A percentile compares a stretch with the other conserved stretches of the same genome.
Evolutionary conservation across 2,888 invertebrate species (phyloP).

Genomic region (Teleiodes luculella): DNA sequence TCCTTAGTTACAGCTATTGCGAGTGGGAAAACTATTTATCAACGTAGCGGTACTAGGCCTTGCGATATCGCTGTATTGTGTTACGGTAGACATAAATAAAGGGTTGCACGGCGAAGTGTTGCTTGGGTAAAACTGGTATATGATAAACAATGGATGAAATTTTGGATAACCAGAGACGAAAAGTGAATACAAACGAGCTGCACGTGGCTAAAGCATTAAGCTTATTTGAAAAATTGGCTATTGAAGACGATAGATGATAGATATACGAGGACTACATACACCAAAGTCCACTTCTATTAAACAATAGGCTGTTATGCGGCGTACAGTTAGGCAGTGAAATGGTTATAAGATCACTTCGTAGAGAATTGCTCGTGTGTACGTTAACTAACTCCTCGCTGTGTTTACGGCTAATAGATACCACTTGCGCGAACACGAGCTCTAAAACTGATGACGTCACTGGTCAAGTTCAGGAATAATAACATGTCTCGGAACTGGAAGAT

Average conservation of each 20-base stretch:
- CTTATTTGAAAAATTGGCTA: too few species aligned
- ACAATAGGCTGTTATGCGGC: slow-evolving; percentile 1
- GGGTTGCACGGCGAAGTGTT: too few species aligned
- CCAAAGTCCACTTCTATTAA: too few species aligned
- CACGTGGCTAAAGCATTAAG: too few species aligned
- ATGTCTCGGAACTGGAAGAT: too few species aligned
- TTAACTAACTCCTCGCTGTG: slow-evolving; percentile 33
- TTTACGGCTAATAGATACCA: slow-evolving; percentile 36
- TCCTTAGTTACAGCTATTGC: slow-evolving; percentile 18
- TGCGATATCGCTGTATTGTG: slow-evolving; percentile 8
- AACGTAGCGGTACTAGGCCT: slow-evolving; percentile 34
- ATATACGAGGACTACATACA: too few species aligned
- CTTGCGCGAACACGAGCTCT: slow-evolving; percentile 24
- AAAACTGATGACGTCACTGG: slow-evolving; percentile 33
- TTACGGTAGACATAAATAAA: too few species aligned
- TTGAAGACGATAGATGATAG: too few species aligned
- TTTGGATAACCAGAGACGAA: too few species aligned
- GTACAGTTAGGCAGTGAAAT: slow-evolving; percentile 33
- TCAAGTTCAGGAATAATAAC: slow-evolving; percentile 51
- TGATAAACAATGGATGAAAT: too few species aligned
- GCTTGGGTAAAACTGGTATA: too few species aligned
- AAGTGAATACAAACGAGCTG: too few species aligned
- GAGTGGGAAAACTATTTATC: slow-evolving; percentile 30
- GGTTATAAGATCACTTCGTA: slow-evolving; percentile 45
- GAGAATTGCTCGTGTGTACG: slow-evolving; percentile 51